A percentile compares a stretch with the other conserved stretches of the same genome.
phyloP scores from a whole-genome alignment of 2,888 invertebrate genomes.

The Anthrax anthrax region DNA sequence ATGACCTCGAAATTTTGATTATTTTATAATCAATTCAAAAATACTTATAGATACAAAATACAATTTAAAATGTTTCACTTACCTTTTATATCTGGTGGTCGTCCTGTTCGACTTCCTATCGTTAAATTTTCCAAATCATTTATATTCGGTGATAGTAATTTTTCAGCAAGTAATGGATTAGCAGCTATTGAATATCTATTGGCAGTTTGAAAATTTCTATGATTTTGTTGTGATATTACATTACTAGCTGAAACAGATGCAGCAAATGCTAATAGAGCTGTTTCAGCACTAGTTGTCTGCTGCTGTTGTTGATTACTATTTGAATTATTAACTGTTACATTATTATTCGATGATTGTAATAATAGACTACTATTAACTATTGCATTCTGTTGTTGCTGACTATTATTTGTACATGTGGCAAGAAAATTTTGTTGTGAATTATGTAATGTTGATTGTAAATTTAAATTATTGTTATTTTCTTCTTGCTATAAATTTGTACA shows the following conservation, averaged over 20 bases:
- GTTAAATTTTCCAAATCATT: constrained; percentile 20
- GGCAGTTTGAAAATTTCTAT: constrained; percentile 33
- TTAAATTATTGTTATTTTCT: constrained; percentile 25
- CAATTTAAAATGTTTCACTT: too few species aligned
- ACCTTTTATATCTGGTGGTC: constrained; percentile 36
- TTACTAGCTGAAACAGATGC: constrained; percentile 16
- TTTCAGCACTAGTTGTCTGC: constrained; percentile 11
- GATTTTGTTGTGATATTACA: constrained; percentile 14
- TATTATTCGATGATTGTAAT: constrained; percentile 4
- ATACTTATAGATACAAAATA: too few species aligned
- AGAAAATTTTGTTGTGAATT: constrained; percentile 35
- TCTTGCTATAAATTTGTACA: constrained; percentile 33
- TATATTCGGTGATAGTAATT: constrained; percentile 52
- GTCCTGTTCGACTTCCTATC: constrained; percentile 15
- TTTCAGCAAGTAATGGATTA: constrained; percentile 76
- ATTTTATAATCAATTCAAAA: too few species aligned
- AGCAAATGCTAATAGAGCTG: constrained; percentile 17
- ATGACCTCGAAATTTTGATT: too few species aligned
- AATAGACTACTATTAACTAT: constrained; percentile 3
- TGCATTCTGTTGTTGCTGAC: constrained; percentile 18
- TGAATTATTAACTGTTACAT: constrained; percentile 7
- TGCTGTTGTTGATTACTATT: constrained; percentile 12
- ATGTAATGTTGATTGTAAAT: constrained; percentile 21
- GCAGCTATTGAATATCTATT: constrained; percentile 68
- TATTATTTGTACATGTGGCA: constrained; percentile 15